Base-by-base conservation (phyloP, 1,140 invertebrate species). In the Cryptotermes secundus region DNA sequence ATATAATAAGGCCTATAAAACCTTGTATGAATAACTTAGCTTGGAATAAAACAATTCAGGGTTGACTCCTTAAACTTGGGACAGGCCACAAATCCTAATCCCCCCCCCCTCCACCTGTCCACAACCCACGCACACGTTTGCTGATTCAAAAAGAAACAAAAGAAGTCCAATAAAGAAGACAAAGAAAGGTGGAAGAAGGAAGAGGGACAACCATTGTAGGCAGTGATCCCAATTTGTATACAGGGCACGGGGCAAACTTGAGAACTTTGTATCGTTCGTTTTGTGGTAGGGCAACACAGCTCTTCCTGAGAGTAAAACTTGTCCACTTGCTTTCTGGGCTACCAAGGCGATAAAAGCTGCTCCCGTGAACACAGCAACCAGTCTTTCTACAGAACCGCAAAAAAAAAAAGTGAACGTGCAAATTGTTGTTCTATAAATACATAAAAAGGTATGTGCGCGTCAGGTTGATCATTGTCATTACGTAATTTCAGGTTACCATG, bases 211-310 rank as follows among this genome's bases (percentile, higher is more conserved):
- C 1, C 19, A 59, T 59, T 59, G 59, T 72, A 72, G 59, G 59
- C n/a, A 72, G 59, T 31, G 26, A 72, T 72, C 59, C 59, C 59
- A 72, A 72, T 72, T 72, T 72, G 59, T 72, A 31, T 72, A 31
- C 59, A 72, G 12, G 26, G 14, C n/a, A 14, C 26, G 59, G n/a
- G 53, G 16, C 26, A 31, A 72, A 72, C 26, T 6, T n/a, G n/a
- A n/a, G n/a, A n/a, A n/a, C n/a, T n/a, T n/a, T n/a, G n/a, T n/a
- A n/a, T 72, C 2, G n/a, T 31, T 72, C 4, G 59, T 72, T 72
- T 72, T 72, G 59, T n/a, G 10, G 26, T 14, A 72, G 16, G 7
- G 2, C 19, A 72, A 26, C 59, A 31, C 59, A 72, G 14, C 26
- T 72, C 7, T 72, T 31, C 59, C 26, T 16, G 26, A 31, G 9